Evolutionary conservation across 2,113 vertebrate genomes (phyloP).

Genomic region (Actenoides hombroni): DNA sequence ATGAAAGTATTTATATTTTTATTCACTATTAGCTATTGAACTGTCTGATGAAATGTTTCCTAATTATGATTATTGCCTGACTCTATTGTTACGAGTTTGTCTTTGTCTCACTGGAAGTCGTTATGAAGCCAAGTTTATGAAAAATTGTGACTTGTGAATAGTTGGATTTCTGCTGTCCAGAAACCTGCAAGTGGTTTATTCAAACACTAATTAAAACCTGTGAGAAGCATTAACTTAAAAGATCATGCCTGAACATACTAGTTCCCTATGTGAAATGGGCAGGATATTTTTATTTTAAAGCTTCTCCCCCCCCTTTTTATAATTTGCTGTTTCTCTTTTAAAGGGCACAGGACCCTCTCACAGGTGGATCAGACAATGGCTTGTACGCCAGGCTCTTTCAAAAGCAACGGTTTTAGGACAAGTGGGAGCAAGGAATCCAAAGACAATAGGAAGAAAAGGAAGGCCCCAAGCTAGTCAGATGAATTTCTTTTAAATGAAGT

Average conservation of each 20-base stretch:
- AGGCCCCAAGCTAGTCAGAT: slow-evolving; percentile 15
- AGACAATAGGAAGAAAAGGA: slow-evolving; percentile 54
- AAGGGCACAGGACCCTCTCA: neutral
- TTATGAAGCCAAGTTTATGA: neutral
- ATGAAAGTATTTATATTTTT: neutral
- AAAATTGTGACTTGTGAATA: neutral
- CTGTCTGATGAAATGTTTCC: neutral
- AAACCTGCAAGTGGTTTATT: neutral
- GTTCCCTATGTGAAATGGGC: neutral
- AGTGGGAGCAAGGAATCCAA: neutral
- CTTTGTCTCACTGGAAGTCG: neutral
- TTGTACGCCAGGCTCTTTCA: neutral
- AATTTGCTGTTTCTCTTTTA: neutral
- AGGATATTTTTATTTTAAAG: neutral
- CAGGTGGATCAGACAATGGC: slow-evolving; percentile 13
- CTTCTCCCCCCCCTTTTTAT: neutral
- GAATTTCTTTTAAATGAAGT: slow-evolving; percentile 53
- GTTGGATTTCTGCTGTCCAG: neutral
- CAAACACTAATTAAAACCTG: neutral
- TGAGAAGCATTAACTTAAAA: neutral
- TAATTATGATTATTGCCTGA: neutral
- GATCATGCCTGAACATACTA: neutral
- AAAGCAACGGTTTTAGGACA: slow-evolving; percentile 8
- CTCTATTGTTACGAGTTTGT: neutral
- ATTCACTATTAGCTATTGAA: neutral